Conservation (phyloP, 2,797 vertebrate genomes). For the Brachyrhaphis roseni region DNA sequence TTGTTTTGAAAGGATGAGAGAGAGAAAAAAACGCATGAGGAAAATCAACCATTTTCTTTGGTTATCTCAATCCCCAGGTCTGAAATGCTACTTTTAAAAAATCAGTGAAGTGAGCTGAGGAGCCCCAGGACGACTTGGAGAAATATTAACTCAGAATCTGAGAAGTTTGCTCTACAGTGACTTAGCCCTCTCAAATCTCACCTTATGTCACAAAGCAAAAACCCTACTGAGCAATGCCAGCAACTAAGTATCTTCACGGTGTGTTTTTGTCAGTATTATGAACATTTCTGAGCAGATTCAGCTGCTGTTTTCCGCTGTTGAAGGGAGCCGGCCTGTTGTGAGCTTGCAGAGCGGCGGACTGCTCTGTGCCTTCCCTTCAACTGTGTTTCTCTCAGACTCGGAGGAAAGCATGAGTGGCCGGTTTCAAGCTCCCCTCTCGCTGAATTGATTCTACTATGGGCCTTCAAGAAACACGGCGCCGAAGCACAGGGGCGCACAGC, state of each 20-base stretch:
- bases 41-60: not conserved
- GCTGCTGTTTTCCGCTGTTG: conserved; percentile 48
- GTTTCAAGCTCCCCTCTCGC: conserved; percentile 88
- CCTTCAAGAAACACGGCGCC: conserved; percentile 74
- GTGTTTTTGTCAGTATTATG: not conserved
- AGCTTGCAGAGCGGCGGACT: conserved; percentile 70
- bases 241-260: not conserved
- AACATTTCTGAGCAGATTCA: conserved; percentile 11
- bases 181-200: conserved; percentile 5
- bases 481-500: conserved; percentile 50
- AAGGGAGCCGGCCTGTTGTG: conserved; percentile 65
- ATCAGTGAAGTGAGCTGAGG: not conserved
- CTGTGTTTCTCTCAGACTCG: conserved; percentile 79
- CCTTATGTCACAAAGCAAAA: not conserved
- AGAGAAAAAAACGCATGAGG: not conserved
- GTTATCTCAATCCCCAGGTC: not conserved
- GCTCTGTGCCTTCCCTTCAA: conserved; percentile 76
- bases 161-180: not conserved
- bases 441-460: conserved; percentile 91
- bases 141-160: not conserved
- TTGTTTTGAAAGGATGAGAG: not conserved
- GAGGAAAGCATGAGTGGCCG: conserved; percentile 77
- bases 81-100: not conserved
- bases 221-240: not conserved
- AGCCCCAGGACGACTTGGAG: not conserved